These are phyloP conservation scores for Chionoecetes opilio DNA, from an alignment of 1,140 invertebrate genomes.

Conservation along the genomic window DNA sequence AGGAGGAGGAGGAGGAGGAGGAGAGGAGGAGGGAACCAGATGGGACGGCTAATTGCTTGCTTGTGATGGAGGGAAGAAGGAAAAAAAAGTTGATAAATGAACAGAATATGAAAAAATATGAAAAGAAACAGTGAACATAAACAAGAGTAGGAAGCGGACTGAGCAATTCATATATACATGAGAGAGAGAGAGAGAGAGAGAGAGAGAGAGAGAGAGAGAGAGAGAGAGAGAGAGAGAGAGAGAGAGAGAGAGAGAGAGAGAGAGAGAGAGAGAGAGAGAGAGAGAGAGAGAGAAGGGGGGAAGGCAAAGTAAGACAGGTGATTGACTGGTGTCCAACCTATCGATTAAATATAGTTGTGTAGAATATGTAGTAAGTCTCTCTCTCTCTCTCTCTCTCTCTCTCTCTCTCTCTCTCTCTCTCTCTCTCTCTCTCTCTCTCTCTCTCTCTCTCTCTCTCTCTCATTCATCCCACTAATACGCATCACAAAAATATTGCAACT, in stretches of 20 bases:
- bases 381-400: constrained; percentile 23
- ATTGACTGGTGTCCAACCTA: not conserved
- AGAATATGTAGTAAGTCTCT: not conserved
- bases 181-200: not conserved
- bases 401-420: constrained; percentile 27
- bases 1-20: not conserved
- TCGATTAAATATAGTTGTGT: not conserved
- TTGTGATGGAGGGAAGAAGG: not conserved
- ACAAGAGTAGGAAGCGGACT: not conserved
- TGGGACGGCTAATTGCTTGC: constrained; percentile 17
- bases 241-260: not conserved
- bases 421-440: constrained; percentile 27
- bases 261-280: constrained; percentile 46
- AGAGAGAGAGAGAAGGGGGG: constrained; percentile 32
- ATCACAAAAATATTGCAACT: too few species aligned
- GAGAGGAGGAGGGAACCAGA: not conserved
- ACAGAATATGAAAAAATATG: not conserved
- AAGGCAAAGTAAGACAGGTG: not conserved
- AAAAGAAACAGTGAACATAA: too few species aligned
- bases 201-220: not conserved
- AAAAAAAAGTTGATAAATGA: not conserved
- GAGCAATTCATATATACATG: too few species aligned
- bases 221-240: not conserved
- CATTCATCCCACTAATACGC: too few species aligned
- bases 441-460: not conserved